Evolutionary conservation across 2,888 invertebrate species (phyloP), one percentile per base, ranked within the genome.

Genomic region (Oegoconia quadripuncta): DNA sequence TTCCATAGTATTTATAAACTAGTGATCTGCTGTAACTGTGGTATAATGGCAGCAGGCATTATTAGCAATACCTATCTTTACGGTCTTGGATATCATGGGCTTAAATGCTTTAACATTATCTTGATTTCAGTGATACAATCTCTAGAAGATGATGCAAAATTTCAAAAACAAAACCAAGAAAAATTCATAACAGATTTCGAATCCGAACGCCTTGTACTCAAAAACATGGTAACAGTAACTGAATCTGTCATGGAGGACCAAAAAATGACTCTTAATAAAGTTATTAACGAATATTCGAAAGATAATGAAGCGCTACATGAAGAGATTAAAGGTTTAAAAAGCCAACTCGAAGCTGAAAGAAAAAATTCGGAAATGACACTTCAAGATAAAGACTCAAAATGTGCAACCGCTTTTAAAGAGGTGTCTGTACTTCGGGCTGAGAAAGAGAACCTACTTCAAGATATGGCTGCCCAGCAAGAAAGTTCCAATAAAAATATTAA

Each of bases 241-340:
- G 78, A 79, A 54, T 71, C 77, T 3, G 64, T 77, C 0, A 77
- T 77, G 78, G 78, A 78, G 40, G 78, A 79, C 46, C 66, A 73
- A 41, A 77, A 72, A 56, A 37, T 47, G 2, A 52, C 49, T n/a
- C 49, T 71, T 0, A 69, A 59, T 37, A 71, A 63, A 17, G 44
- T 55, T 6, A 66, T 78, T 39, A 16, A 49, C 1, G 69, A 70
- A 42, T 57, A 73, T 40, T 20, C 55, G 1, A 71, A 63, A 46
- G 39, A 46, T 1, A 69, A 60, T 44, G 66, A 69, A 16, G 40
- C 34, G 11, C 42, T 75, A 30, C 48, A 63, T 44, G 44, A 51
- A 32, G 66, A 74, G 35, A 62, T 59, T 3, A 59, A 48, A 31
- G 43, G 27, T 33, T 42, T 70, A 5, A 60, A 58, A 29, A 37